Evolutionary conservation across 2,888 invertebrate species (phyloP), one percentile per base, ranked within the genome.

Genomic region (Falcaria lacertinaria): DNA sequence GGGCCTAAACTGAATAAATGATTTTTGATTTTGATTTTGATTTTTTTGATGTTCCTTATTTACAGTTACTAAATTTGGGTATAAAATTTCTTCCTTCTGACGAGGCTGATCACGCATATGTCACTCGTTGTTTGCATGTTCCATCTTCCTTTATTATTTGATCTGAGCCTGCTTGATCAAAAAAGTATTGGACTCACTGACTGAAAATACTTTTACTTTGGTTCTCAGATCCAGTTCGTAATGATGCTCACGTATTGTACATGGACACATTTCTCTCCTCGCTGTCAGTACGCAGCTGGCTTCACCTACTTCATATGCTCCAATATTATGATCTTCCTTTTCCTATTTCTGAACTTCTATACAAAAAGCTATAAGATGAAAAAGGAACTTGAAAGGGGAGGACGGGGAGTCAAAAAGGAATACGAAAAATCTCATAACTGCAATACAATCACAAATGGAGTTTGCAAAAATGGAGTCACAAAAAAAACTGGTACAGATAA

Each of bases 331-430:
- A 83, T 93, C 19, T 94, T 93, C 63, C 81, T 93, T 0, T 90
- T 92, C 54, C 84, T 94, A 32, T 94, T 94, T 66, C 88, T 91
- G 34, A 91, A 92, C 55, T 94, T 94, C 69, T 94, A 94, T 67
- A 67, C 90, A 0, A 90, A 89, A 45, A 91, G 90, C 48, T 94
- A 93, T 69, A 86, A 81, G 49, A 78, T 58, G 44, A 78, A 72
- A 50, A 72, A 52, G 45, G 54, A 61, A 19, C 52, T 60, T 0
- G 74, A 71, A 36, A 79, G 62, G 37, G 70, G 75, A 54, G 74
- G 71, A 36, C 79, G 62, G 37, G 70, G 75, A 54, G 67, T 60
- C 7, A 69, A 69, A 42, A 61, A 66, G 0, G 69, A 69, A 52
- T 62, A 62, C 13, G 56, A 64, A 2, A 75, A 61, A 41, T 50